Percentiles rank a stretch among this genome's conserved stretches.
phyloP scores from a whole-genome alignment of 2,888 invertebrate species.

The Micropterix aruncella region DNA sequence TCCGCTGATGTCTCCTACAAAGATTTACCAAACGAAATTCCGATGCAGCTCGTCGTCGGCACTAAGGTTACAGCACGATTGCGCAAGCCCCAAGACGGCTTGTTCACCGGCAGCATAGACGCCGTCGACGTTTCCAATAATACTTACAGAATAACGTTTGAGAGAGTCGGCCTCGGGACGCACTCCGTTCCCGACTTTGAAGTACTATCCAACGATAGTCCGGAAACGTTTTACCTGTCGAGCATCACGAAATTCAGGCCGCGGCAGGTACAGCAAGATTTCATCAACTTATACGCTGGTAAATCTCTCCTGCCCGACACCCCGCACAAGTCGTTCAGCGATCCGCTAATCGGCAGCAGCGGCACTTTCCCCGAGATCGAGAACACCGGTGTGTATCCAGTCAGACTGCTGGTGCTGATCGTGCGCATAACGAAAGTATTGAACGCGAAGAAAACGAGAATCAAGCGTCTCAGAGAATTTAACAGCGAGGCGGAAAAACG shows the following conservation, averaged over 20 bases:
- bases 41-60: slow-evolving; percentile 86
- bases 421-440: slow-evolving; percentile 79
- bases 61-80: slow-evolving; percentile 87
- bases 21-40: slow-evolving; percentile 89
- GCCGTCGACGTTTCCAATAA: slow-evolving; percentile 91
- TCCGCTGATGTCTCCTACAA: slow-evolving; percentile 64
- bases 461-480: slow-evolving; percentile 68
- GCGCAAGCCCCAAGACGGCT: slow-evolving; percentile 86
- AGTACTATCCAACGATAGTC: slow-evolving; percentile 84
- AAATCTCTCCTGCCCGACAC: slow-evolving; percentile 22
- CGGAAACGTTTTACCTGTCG: slow-evolving; percentile 78
- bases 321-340: slow-evolving; percentile 37
- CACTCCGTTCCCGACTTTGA: slow-evolving; percentile 95
- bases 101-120: slow-evolving; percentile 88
- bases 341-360: slow-evolving; percentile 52
- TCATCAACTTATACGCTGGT: slow-evolving; percentile 32
- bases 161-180: slow-evolving; percentile 81
- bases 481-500: slow-evolving; percentile 84
- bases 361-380: slow-evolving; percentile 27
- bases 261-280: slow-evolving; percentile 44
- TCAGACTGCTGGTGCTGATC: slow-evolving; percentile 72
- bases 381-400: slow-evolving; percentile 68
- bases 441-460: slow-evolving; percentile 65
- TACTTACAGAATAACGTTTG: slow-evolving; percentile 90
- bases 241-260: slow-evolving; percentile 72